Evolutionary conservation across 2,797 vertebrate species (phyloP).

Genomic region (Scyliorhinus canicula): DNA sequence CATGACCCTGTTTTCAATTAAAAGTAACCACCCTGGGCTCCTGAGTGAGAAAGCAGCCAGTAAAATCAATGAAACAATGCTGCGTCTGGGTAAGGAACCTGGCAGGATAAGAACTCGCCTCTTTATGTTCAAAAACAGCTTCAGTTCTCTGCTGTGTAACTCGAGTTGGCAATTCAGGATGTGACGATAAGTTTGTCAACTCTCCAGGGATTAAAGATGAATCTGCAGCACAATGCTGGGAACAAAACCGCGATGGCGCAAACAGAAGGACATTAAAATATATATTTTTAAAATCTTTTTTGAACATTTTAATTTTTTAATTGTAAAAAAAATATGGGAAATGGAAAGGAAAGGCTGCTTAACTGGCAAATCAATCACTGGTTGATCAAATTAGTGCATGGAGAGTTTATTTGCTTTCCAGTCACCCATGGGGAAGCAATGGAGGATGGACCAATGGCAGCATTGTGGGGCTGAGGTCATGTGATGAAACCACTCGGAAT

Average conservation of each 20-base stretch:
- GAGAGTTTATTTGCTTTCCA: not conserved
- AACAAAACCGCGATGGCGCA: not conserved
- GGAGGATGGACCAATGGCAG: not conserved
- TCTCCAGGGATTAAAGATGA: not conserved
- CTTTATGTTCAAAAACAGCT: not conserved
- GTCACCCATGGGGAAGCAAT: not conserved
- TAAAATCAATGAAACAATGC: constrained; percentile 98
- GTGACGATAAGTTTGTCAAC: not conserved
- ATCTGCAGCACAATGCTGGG: not conserved
- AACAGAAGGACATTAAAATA: not conserved
- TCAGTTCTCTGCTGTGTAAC: not conserved
- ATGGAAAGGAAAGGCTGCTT: not conserved
- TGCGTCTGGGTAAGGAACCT: constrained; percentile 76
- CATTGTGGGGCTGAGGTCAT: not conserved
- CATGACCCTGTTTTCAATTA: constrained; percentile 96
- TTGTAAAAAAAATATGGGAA: not conserved
- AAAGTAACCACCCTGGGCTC: constrained; percentile 91
- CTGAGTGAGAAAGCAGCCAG: constrained; percentile 95
- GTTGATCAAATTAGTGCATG: not conserved
- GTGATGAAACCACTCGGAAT: not conserved
- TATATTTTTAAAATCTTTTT: not conserved
- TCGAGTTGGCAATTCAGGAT: not conserved
- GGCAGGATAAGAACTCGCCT: not conserved
- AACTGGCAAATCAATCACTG: not conserved
- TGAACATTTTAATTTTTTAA: not conserved